Percentiles rank a stretch among this genome's conserved stretches.
These are phyloP conservation scores for Paramacrobiotus metropolitanus DNA, from an alignment of 1,140 invertebrate genomes.

Conservation along the genomic window DNA sequence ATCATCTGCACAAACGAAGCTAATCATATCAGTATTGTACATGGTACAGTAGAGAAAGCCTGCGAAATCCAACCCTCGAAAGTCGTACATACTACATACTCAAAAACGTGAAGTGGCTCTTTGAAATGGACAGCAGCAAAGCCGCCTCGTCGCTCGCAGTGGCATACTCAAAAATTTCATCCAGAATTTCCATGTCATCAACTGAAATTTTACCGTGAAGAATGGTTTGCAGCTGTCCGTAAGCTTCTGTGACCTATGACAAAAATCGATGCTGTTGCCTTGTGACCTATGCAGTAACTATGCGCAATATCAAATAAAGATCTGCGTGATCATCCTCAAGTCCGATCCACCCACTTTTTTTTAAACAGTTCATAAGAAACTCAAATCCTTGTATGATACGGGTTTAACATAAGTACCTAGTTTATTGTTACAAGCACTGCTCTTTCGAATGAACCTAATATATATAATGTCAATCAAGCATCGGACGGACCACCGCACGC, in stretches of 20 bases:
- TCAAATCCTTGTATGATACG: too few species aligned
- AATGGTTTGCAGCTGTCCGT: neutral
- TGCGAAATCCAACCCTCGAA: too few species aligned
- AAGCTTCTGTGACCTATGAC: neutral
- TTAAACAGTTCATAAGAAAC: too few species aligned
- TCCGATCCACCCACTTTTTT: too few species aligned
- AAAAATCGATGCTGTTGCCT: neutral
- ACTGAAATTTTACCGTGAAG: neutral
- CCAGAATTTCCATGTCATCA: neutral
- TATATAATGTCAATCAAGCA: too few species aligned
- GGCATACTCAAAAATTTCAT: neutral
- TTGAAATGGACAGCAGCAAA: neutral
- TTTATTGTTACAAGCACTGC: too few species aligned
- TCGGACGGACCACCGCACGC: too few species aligned
- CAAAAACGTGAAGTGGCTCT: conserved; percentile 1
- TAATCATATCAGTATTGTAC: neutral
- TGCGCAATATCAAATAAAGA: too few species aligned
- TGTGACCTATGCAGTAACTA: too few species aligned
- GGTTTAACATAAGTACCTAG: too few species aligned
- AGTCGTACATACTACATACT: neutral
- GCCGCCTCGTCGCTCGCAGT: neutral
- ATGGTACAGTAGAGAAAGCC: neutral
- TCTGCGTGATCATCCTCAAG: too few species aligned
- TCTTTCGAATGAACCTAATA: too few species aligned
- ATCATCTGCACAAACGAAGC: neutral